Evolutionary conservation across 2,797 vertebrate species (phyloP).

Genomic region (Crypturellus tataupa): DNA sequence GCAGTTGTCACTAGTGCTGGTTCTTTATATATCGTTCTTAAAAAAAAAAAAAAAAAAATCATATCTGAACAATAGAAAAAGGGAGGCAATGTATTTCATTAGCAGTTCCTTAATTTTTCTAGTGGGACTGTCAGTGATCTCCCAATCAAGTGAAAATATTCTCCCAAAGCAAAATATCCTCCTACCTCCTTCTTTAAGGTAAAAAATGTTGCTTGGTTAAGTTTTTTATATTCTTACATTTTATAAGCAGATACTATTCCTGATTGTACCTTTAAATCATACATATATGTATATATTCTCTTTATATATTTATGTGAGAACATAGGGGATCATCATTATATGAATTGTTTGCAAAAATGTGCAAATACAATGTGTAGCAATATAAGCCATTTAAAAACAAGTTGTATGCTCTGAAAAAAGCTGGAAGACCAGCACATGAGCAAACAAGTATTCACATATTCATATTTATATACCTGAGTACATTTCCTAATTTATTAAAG

Average conservation of each 20-base stretch:
- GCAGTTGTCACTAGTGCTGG: background rate
- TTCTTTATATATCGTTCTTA: background rate
- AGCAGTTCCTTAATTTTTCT: background rate
- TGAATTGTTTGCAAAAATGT: background rate
- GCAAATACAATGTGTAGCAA: background rate
- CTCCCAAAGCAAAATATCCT: background rate
- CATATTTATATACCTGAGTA: background rate
- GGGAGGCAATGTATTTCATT: background rate
- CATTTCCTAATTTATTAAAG: background rate
- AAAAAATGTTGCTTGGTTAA: background rate
- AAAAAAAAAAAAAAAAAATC: background rate
- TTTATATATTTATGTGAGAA: background rate
- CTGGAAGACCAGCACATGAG: background rate
- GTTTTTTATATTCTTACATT: background rate
- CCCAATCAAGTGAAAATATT: background rate
- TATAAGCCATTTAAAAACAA: background rate
- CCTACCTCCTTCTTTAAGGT: background rate
- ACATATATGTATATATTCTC: no score
- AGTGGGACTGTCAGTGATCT: background rate
- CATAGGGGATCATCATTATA: background rate
- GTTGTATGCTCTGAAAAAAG: background rate
- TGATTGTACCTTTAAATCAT: background rate
- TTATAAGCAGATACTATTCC: background rate
- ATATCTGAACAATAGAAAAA: background rate
- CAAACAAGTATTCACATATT: background rate